Evolutionary conservation across 2,888 invertebrate genomes (phyloP).

Genomic region (Aspidapion aeneum): DNA sequence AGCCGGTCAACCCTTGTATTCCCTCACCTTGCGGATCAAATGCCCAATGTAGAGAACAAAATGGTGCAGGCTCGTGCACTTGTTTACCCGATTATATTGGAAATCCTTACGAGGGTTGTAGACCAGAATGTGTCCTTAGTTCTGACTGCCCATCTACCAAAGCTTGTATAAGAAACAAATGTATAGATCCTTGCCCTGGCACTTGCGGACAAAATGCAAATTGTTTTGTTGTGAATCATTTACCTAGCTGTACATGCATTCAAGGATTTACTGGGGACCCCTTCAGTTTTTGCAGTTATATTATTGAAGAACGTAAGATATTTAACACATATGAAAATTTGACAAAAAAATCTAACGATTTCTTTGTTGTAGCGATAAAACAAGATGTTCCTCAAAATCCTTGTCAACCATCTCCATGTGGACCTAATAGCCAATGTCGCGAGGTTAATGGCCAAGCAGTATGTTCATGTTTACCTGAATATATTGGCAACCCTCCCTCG

Average conservation of each 20-base stretch:
- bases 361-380: slow-evolving; percentile 27
- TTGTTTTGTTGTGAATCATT: slow-evolving; percentile 71
- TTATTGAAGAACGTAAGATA: slow-evolving; percentile 41
- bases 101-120: slow-evolving; percentile 73
- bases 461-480: slow-evolving; percentile 67
- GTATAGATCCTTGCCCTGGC: slow-evolving; percentile 77
- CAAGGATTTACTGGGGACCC: slow-evolving; percentile 62
- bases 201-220: slow-evolving; percentile 72
- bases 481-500: slow-evolving; percentile 67
- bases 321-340: neutral
- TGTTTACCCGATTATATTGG: slow-evolving; percentile 71
- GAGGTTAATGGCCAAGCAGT: slow-evolving; percentile 62
- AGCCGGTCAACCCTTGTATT: slow-evolving; percentile 54
- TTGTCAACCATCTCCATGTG: slow-evolving; percentile 73
- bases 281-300: slow-evolving; percentile 44
- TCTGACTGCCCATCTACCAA: slow-evolving; percentile 69
- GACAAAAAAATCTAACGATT: neutral
- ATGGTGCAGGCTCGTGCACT: slow-evolving; percentile 63
- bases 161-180: slow-evolving; percentile 71
- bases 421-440: slow-evolving; percentile 64
- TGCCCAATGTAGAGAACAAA: slow-evolving; percentile 59
- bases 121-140: slow-evolving; percentile 70
- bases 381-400: slow-evolving; percentile 52
- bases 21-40: slow-evolving; percentile 73
- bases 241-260: slow-evolving; percentile 64